Percentiles rank a stretch among this genome's conserved stretches.
These are phyloP conservation scores for Peromyscus californicus DNA, from an alignment of 2,113 vertebrate species.

Conservation along the genomic window DNA sequence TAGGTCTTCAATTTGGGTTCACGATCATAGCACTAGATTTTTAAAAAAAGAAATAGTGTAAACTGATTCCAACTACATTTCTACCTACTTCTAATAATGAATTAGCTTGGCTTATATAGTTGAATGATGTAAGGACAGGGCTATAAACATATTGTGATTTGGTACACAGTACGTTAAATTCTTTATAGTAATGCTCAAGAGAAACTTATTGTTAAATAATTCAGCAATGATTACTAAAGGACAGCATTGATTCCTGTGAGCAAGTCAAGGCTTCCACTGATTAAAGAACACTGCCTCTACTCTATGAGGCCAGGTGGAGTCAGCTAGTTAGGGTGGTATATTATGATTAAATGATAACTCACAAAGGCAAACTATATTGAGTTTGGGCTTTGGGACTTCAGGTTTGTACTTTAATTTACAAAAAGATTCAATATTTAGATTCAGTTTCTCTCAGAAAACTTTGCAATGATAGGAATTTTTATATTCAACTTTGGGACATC, in stretches of 20 bases:
- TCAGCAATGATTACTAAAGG: conserved; percentile 48
- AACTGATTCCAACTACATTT: neutral
- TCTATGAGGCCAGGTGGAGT: neutral
- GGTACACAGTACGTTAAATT: conserved; percentile 34
- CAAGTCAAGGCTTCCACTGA: neutral
- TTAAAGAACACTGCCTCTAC: neutral
- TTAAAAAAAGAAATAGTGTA: neutral
- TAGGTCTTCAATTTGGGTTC: conserved; percentile 28
- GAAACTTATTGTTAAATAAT: conserved; percentile 57
- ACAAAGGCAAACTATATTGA: conserved; percentile 58
- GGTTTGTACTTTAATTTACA: conserved; percentile 5
- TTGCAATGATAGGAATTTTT: neutral
- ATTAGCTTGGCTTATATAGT: conserved; percentile 55
- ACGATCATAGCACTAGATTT: neutral
- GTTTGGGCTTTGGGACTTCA: neutral
- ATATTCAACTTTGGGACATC: neutral
- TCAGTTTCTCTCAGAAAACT: conserved; percentile 29
- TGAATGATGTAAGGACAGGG: neutral
- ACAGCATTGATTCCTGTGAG: neutral
- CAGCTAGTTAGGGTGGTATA: neutral
- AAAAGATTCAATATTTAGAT: conserved; percentile 14
- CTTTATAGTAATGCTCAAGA: conserved; percentile 50
- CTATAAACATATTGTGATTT: neutral
- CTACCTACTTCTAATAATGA: neutral
- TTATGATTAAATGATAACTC: conserved; percentile 43